A percentile compares a stretch with the other conserved stretches of the same genome.
Conservation (phyloP, 2,113 vertebrate genomes). For the Percina caprodes region DNA sequence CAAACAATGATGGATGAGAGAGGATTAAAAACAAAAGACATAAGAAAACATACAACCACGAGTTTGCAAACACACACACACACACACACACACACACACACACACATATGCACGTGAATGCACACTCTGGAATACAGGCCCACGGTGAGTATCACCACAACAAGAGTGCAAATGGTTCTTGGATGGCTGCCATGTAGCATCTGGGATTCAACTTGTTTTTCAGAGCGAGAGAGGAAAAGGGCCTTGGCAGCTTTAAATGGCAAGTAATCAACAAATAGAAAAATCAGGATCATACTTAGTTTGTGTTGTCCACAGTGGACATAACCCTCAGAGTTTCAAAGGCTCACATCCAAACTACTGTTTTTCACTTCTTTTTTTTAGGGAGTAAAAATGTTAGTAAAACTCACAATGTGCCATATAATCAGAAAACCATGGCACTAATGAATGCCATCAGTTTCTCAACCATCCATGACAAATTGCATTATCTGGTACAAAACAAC, state of each 20-base stretch:
- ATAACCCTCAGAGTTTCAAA: not conserved
- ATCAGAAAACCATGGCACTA: slow-evolving; percentile 22
- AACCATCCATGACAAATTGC: slow-evolving; percentile 22
- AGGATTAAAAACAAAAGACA: not conserved
- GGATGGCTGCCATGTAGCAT: slow-evolving; percentile 58
- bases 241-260: slow-evolving; percentile 14
- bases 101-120: slow-evolving; percentile 9
- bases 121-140: slow-evolving; percentile 6
- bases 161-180: slow-evolving; percentile 59
- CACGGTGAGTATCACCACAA: slow-evolving; percentile 34
- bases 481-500: not conserved
- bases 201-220: slow-evolving; percentile 45
- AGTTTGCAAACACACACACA: slow-evolving; percentile 15
- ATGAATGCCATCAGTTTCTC: slow-evolving; percentile 21
- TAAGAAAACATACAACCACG: slow-evolving; percentile 27
- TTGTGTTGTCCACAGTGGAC: not conserved
- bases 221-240: slow-evolving; percentile 7
- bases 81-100: slow-evolving; percentile 8
- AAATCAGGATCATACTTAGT: slow-evolving; percentile 15
- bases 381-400: slow-evolving; percentile 1
- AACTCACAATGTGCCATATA: slow-evolving; percentile 34
- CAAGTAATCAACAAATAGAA: slow-evolving; percentile 22
- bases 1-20: slow-evolving; percentile 66
- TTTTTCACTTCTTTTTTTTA: not conserved
- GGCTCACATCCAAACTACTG: not conserved